Percentiles rank a stretch among this genome's conserved stretches.
phyloP scores from a whole-genome alignment of 2,888 invertebrate species.

The Thera britannica region DNA sequence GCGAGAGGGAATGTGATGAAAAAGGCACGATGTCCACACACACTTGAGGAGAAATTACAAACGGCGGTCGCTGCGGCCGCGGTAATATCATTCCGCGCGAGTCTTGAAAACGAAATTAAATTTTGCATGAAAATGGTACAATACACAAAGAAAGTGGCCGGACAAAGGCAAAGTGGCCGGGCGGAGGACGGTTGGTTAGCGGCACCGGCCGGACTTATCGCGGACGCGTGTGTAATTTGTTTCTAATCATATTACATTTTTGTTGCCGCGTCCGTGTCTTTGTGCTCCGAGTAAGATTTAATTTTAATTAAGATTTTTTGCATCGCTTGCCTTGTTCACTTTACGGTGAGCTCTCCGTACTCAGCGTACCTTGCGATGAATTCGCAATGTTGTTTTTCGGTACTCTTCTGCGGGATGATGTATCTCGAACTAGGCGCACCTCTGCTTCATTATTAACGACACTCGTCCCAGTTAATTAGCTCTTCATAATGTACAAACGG shows the following conservation, averaged over 20 bases:
- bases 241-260: conserved; percentile 82
- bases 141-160: conserved; percentile 82
- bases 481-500: conserved; percentile 81
- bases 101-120: conserved; percentile 85
- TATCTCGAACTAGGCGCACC: conserved; percentile 34
- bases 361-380: conserved; percentile 14
- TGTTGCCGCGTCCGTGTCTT: conserved; percentile 53
- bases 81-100: conserved; percentile 83
- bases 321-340: conserved; percentile 72
- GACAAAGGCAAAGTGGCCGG: conserved; percentile 77
- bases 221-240: conserved; percentile 72
- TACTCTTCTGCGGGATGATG: conserved; percentile 16
- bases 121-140: conserved; percentile 84
- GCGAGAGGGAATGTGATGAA: conserved; percentile 84
- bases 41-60: conserved; percentile 83
- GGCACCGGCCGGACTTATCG: conserved; percentile 57
- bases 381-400: conserved; percentile 20
- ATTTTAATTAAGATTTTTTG: conserved; percentile 55
- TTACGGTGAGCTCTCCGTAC: conserved; percentile 58
- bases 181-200: conserved; percentile 73
- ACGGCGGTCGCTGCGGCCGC: conserved; percentile 68
- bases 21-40: conserved; percentile 82
- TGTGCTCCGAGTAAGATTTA: conserved; percentile 56
- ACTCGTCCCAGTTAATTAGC: conserved; percentile 75
- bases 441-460: conserved; percentile 40